Evolutionary conservation across 2,113 vertebrate species (phyloP), one percentile per base, ranked within the genome.

Genomic region (Ameiurus melas): DNA sequence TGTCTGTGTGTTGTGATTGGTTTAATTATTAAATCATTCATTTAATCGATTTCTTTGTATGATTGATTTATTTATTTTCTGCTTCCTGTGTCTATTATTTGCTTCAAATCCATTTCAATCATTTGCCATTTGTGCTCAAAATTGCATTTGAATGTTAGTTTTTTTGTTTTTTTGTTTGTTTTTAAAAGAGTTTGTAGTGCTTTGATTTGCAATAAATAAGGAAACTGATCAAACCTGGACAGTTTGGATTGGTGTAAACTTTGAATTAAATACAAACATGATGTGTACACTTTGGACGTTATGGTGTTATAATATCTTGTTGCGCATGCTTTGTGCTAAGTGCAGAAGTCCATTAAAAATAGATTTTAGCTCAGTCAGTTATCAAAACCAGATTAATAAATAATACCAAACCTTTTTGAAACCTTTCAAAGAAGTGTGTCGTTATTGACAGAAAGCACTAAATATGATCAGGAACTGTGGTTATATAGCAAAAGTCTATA

Each of bases 11-110:
- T 77, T 73, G 70, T 71, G 27, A 73, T 66, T 82, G 36, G 25
- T 66, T 84, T 84, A 84, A 36, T 84, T 30, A 89, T 89, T 89
- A 89, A 89, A 87, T 87, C 60, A 64, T 87, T 73, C 53, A 81
- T 81, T 39, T 71, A 39, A 84, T 78, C 78, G 47, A 66, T 89
- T 87, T 73, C 68, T 81, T 75, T 85, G 73, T 84, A 53, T 89
- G 84, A 78, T 58, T 55, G 57, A 66, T 58, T 75, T 53, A 12
- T 70, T 85, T 83, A 57, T 33, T 60, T 60, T 39, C 39, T 57
- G 36, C 25, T 86, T 71, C 68, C 2, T 39, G n/a, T 55, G 77
- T 30, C n/a, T 53, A 8, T 80, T 55, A 55, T 80, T 80, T 55
- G 16, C 33, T 58, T 83, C 30, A 3, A 57, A 77, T 88, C 47